These are phyloP conservation scores for Drymodes brunneopygia DNA, from an alignment of 2,113 vertebrate genomes.

Conservation along the genomic window DNA sequence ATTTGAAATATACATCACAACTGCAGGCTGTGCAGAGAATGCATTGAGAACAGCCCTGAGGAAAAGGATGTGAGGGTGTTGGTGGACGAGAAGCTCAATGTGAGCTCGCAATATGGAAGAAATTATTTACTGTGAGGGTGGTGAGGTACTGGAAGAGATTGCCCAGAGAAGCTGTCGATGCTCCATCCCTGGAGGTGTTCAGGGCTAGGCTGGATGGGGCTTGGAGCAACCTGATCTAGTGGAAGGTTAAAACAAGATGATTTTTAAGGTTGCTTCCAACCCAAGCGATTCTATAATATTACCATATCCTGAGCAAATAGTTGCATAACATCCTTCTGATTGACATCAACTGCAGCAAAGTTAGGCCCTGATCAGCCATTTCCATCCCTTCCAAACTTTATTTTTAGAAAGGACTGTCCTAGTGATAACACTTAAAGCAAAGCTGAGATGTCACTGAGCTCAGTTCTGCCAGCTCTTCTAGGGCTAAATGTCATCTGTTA, in stretches of 20 bases:
- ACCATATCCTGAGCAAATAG: background rate
- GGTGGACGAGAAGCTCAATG: background rate
- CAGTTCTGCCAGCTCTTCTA: background rate
- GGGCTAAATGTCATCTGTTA: background rate
- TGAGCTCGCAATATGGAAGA: background rate
- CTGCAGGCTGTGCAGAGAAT: background rate
- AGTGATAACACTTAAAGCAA: background rate
- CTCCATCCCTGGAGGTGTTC: background rate
- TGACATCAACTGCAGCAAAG: background rate
- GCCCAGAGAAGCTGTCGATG: background rate
- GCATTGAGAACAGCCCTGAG: background rate
- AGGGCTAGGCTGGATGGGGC: background rate
- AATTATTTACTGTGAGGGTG: background rate
- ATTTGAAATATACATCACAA: background rate
- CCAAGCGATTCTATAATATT: background rate
- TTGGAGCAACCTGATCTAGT: background rate
- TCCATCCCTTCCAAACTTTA: background rate
- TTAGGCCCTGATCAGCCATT: background rate
- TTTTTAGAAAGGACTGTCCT: background rate
- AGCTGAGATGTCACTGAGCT: background rate
- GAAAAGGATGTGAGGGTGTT: background rate
- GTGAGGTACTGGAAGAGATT: background rate
- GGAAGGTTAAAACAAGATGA: background rate
- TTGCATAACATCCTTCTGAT: background rate
- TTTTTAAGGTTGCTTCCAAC: background rate